Base-by-base conservation (phyloP, 1,140 invertebrate genomes). In the Orussus abietinus region DNA sequence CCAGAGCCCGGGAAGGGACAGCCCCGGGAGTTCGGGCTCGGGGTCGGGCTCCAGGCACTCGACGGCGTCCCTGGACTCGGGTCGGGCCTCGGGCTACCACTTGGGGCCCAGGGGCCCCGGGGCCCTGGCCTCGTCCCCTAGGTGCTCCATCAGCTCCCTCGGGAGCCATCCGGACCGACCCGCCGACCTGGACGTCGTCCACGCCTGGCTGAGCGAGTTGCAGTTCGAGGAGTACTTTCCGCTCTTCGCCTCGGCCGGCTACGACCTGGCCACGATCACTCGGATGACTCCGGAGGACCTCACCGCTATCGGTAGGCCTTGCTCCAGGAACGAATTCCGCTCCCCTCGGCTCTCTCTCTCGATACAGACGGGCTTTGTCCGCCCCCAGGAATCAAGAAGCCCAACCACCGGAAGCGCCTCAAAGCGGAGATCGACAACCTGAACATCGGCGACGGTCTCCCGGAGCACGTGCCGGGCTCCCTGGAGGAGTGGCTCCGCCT, bases 231-330 rank as follows among this genome's bases (percentile, higher is more conserved):
- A 98, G 65, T 99, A 99, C 73, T 90, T 92, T 49, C 80, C 87
- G 21, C 79, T 96, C 14, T 99, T 99, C 72, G 80, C 93, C 32
- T 82, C 88, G 13, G 92, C 96, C 26, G 96, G 96, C 21, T 99
- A 99, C 68, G 96, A 99, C 75, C 84, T 99, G 75, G 85, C 92
- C 13, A 98, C 96, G 1, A 95, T 98, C 56, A 91, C 92, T 15
- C 78, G 93, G 44, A 98, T 98, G 92, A 99, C 96, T 12, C 96
- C 96, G 0, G 95, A 98, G 75, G 92, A 88, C 74, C 76, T 87
- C 51, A 88, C 85, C 5, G 85, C 84, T 28, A 85, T 88, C 56
- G 85, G 85, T 71, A 38, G 42, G 33, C 35, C 14, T 33, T 33
- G 15, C 3, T 11, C 11, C 3, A 14, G 5, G 34, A 19, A 15